Percentiles rank a stretch among this genome's conserved stretches.
Evolutionary conservation across 2,113 vertebrate species (phyloP).

Genomic region (Rhea americana): DNA sequence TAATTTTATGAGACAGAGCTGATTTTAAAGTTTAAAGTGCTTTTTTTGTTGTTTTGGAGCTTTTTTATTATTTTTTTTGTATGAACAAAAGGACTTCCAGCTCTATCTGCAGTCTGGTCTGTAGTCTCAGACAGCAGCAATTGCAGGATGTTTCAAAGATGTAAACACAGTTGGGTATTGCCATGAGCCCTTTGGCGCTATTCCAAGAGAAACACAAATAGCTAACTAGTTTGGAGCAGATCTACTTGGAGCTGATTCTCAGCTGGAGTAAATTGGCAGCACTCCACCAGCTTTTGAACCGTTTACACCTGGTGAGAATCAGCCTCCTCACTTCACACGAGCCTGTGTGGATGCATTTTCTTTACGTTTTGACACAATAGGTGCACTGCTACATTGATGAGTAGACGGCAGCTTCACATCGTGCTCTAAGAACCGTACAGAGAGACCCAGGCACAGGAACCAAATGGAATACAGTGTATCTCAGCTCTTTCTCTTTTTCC

Average conservation of each 20-base stretch:
- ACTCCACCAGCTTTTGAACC: not conserved
- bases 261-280: conserved; percentile 39
- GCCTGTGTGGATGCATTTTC: not conserved
- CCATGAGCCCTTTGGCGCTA: conserved; percentile 3
- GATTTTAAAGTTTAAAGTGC: conserved; percentile 44
- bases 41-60: not conserved
- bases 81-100: conserved; percentile 34
- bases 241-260: not conserved
- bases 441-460: not conserved
- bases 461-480: not conserved
- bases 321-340: not conserved
- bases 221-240: not conserved
- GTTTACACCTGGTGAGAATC: not conserved
- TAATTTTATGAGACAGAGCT: conserved; percentile 59
- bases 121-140: conserved; percentile 40
- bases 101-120: conserved; percentile 21
- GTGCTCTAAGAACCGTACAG: not conserved
- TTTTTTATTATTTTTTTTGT: not conserved
- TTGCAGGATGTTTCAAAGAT: conserved; percentile 56
- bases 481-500: not conserved
- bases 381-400: not conserved
- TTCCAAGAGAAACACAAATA: conserved; percentile 52
- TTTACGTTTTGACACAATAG: not conserved
- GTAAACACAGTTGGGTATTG: conserved; percentile 61
- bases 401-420: not conserved